Evolutionary conservation across 2,113 vertebrate genomes (phyloP).

Genomic region (Brevimyrus niger): DNA sequence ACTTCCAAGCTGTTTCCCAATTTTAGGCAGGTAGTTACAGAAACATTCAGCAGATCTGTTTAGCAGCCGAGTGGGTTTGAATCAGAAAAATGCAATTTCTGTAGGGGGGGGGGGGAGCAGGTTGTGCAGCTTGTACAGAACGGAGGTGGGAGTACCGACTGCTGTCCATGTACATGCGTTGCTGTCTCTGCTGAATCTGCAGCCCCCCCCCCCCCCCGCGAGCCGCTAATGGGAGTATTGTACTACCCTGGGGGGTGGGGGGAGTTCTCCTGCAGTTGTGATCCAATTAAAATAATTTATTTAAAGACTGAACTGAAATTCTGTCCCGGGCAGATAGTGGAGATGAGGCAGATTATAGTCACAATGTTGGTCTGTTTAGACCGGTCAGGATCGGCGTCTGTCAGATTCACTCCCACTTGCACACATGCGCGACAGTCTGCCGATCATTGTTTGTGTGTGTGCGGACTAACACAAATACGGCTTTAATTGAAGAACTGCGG

Average conservation of each 20-base stretch:
- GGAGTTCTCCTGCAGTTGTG: neutral
- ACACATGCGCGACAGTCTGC: neutral
- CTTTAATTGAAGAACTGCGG: neutral
- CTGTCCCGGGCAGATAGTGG: neutral
- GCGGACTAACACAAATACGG: neutral
- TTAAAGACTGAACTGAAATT: neutral
- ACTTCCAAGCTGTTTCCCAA: neutral
- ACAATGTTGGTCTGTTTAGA: neutral
- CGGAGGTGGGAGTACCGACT: neutral
- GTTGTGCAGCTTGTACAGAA: neutral
- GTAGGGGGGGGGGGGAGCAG: neutral
- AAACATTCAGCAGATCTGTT: neutral
- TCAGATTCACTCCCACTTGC: neutral
- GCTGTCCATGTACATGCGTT: neutral
- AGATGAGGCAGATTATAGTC: neutral
- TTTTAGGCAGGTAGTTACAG: neutral
- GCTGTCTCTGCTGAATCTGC: neutral
- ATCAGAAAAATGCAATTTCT: neutral
- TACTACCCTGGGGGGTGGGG: neutral
- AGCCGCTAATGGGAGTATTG: neutral
- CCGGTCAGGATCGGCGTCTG: neutral
- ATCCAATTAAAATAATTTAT: constrained; percentile 3
- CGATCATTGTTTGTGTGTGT: neutral
- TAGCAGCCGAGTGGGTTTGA: neutral
- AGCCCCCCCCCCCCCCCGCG: neutral